Evolutionary conservation across 2,888 invertebrate species (phyloP).

Genomic region (Hermodice carunculata): DNA sequence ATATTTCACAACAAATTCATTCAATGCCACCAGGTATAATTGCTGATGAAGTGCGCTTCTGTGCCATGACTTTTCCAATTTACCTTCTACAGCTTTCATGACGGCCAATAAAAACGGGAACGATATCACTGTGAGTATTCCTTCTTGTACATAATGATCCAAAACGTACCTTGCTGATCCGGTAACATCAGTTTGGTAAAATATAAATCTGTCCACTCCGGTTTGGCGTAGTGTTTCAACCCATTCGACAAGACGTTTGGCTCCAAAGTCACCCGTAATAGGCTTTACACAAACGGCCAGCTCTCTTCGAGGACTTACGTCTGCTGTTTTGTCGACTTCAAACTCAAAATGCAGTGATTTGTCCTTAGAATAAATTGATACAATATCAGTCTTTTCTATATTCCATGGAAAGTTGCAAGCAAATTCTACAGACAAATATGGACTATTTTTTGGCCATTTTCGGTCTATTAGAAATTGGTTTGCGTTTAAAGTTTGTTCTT

Average conservation of each 20-base stretch:
- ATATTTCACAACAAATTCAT: conserved; percentile 30
- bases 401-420: no score
- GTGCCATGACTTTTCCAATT: neutral
- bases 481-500: no score
- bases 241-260: conserved; percentile 29
- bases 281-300: conserved; percentile 31
- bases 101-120: conserved; percentile 27
- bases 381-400: no score
- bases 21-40: conserved; percentile 29
- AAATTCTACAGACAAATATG: no score
- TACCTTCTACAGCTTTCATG: conserved; percentile 3
- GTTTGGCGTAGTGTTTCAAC: conserved; percentile 18
- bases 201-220: conserved; percentile 15
- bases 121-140: conserved; percentile 17
- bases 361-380: no score
- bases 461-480: no score
- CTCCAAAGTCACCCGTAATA: conserved; percentile 8
- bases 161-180: conserved; percentile 20
- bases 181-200: conserved; percentile 25
- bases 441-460: no score
- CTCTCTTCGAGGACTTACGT: neutral
- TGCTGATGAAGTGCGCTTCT: conserved; percentile 33
- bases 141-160: conserved; percentile 23
- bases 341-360: no score
- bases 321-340: no score